Base-by-base conservation (phyloP, 2,797 vertebrate species). In the Rhinella marina region DNA sequence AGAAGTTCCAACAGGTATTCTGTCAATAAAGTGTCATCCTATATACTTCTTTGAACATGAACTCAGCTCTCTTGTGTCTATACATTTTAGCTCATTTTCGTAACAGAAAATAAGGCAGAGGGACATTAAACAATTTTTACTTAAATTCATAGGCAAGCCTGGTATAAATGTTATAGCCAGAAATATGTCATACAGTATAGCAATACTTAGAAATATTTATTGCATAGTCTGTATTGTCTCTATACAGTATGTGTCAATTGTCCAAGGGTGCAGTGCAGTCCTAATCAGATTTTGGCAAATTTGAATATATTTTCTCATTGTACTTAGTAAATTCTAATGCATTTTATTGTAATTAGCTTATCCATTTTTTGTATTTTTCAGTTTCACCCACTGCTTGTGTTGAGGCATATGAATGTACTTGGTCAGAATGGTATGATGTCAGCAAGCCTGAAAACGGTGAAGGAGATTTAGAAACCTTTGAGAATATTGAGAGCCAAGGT, bases 351-450 rank as follows among this genome's bases (percentile, higher is more conserved):
- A 32, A 52, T 82, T 90, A 85, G 1, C 0, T 81, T 32, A 84
- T 6, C 10, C 4, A 50, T 3, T 77, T 77, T 14, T 90, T 90
- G 23, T 1, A 59, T 84, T 78, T 79, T 87, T 73, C 85, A 91
- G 81, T 27, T 87, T 25, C 7, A 19, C 84, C 92, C 86, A 92
- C 92, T 0, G 86, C 91, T 23, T 96, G 95, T 14, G 92, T 94
- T 5, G 91, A 56, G 0, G 64, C 81, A 62, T 54, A 92, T 0
- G 12, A 87, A 0, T 96, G 95, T 82, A 9, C 0, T 0, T 96
- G 95, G 95, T 93, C 94, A 0, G 16, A 81, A 25, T 96, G 95
- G 95, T 93, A 91, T 0, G 92, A 95, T 14, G 14, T 77, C 0
- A 88, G 48, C 48, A 79, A 21, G 1, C 95, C 94, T 0, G 90